A percentile compares a stretch with the other conserved stretches of the same genome.
Evolutionary conservation across 2,888 invertebrate species (phyloP).

Genomic region (Parnassius orleans): DNA sequence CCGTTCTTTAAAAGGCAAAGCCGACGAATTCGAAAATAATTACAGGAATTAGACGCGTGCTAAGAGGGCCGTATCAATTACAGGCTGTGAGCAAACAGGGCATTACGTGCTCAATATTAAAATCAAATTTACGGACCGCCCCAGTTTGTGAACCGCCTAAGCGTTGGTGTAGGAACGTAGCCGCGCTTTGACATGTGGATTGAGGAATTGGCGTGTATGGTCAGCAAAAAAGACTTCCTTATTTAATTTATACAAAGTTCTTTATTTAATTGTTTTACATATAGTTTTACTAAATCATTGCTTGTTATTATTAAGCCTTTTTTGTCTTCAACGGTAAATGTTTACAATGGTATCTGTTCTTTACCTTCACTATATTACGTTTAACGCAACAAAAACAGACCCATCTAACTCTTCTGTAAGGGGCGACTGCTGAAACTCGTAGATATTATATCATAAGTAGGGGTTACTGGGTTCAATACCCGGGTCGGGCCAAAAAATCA

Average conservation of each 20-base stretch:
- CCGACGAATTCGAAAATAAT: constrained; percentile 78
- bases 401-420: too few species aligned
- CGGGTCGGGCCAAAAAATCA: too few species aligned
- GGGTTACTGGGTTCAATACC: too few species aligned
- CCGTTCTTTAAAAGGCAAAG: constrained; percentile 64
- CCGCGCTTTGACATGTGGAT: constrained; percentile 42
- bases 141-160: constrained; percentile 36
- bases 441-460: too few species aligned
- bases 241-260: neutral
- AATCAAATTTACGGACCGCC: constrained; percentile 74
- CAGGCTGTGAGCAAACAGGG: constrained; percentile 66
- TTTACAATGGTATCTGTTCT: too few species aligned
- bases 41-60: constrained; percentile 71
- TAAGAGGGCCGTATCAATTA: constrained; percentile 77
- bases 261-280: neutral
- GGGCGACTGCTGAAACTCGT: too few species aligned
- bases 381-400: too few species aligned
- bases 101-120: constrained; percentile 76
- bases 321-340: too few species aligned
- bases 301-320: too few species aligned
- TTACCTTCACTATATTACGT: too few species aligned
- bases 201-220: constrained; percentile 40
- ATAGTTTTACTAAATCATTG: too few species aligned
- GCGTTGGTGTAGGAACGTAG: constrained; percentile 31
- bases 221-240: constrained; percentile 34